Percentiles rank a stretch among this genome's conserved stretches.
Evolutionary conservation across 2,888 invertebrate genomes (phyloP).

Genomic region (Scaptomyza tumidula): DNA sequence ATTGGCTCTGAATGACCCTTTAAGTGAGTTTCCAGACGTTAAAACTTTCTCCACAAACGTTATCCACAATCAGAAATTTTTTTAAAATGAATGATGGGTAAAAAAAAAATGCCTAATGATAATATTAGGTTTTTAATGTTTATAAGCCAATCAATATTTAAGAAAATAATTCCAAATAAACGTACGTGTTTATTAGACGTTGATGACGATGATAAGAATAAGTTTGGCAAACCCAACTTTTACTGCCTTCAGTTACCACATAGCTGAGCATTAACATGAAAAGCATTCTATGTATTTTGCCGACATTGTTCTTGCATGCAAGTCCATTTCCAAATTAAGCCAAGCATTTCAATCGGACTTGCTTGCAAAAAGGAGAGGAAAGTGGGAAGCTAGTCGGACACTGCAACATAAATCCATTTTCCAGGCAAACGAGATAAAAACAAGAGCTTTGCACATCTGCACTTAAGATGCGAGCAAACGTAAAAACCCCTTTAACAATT

Average conservation of each 20-base stretch:
- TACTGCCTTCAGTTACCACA: background rate
- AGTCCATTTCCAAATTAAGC: background rate
- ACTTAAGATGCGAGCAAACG: conserved; percentile 5
- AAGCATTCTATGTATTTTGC: background rate
- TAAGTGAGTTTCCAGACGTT: too few species aligned
- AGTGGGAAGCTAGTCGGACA: background rate
- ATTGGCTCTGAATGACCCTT: too few species aligned
- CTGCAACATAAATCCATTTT: conserved; percentile 22
- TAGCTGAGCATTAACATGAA: background rate
- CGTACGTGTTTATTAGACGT: background rate
- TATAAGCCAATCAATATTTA: too few species aligned
- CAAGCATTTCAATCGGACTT: background rate
- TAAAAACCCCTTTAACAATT: conserved; percentile 37
- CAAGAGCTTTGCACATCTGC: conserved; percentile 15
- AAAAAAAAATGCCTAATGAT: too few species aligned
- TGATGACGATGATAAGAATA: background rate
- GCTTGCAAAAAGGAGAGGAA: background rate
- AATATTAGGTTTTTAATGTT: too few species aligned
- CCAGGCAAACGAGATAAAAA: conserved; percentile 22
- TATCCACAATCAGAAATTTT: too few species aligned
- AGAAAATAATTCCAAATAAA: too few species aligned
- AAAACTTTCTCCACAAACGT: too few species aligned
- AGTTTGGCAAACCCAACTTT: background rate
- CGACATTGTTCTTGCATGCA: background rate
- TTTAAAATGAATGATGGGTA: too few species aligned